These are phyloP conservation scores for Nycticebus coucang DNA, from an alignment of 2,113 vertebrate genomes.

Conservation along the genomic window DNA sequence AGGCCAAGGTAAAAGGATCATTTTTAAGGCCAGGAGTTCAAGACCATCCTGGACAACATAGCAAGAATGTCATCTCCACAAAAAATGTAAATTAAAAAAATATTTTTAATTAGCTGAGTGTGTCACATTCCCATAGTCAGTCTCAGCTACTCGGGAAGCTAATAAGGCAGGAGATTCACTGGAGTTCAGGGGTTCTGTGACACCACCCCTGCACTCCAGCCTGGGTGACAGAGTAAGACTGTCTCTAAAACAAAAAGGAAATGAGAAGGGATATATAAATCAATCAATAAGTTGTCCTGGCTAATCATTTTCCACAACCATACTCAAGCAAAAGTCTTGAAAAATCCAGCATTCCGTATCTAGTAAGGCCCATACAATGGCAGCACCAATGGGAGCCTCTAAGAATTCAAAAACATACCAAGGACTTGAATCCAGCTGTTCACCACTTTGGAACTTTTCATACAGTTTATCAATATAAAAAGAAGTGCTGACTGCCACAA, in stretches of 20 bases:
- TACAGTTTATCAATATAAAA: neutral
- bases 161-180: no score
- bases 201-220: no score
- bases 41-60: no score
- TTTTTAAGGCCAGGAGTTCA: no score
- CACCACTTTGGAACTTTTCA: neutral
- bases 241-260: neutral
- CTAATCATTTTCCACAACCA: neutral
- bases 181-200: no score
- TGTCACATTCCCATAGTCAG: no score
- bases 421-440: neutral
- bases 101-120: no score
- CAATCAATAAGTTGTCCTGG: neutral
- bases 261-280: neutral
- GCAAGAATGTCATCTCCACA: no score
- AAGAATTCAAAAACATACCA: neutral
- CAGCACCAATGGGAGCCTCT: neutral
- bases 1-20: no score
- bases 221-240: no score
- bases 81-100: no score
- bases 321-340: neutral
- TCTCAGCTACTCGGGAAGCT: no score
- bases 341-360: neutral
- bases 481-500: neutral
- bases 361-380: neutral